Percentiles rank a stretch among this genome's conserved stretches.
Conservation (phyloP, 2,797 vertebrate genomes). For the Etheostoma perlongum region DNA sequence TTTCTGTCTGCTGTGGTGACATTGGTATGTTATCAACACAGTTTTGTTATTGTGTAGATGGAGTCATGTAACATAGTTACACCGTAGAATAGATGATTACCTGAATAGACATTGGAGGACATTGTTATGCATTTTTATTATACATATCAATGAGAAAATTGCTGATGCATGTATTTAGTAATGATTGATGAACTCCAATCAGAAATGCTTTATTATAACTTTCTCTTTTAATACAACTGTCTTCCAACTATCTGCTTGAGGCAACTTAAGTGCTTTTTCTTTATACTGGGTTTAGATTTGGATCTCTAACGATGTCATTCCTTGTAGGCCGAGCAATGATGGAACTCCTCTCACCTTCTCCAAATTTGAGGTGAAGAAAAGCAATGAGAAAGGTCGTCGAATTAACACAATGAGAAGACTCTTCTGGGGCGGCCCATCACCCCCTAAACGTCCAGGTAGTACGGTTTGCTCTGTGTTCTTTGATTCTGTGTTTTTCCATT, state of each 20-base stretch:
- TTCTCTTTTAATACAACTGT: background rate
- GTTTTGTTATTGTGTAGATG: background rate
- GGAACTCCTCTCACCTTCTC: constrained; percentile 76
- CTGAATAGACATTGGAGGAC: background rate
- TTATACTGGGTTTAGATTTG: background rate
- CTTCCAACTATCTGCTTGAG: background rate
- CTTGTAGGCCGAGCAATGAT: constrained; percentile 65
- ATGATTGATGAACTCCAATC: background rate
- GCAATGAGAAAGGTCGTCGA: constrained; percentile 77
- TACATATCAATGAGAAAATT: background rate
- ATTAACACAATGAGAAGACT: constrained; percentile 81
- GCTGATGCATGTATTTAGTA: background rate
- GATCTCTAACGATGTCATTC: constrained; percentile 18
- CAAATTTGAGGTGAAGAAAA: constrained; percentile 86
- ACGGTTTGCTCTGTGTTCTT: background rate
- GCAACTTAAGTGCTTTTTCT: background rate
- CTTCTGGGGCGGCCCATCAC: constrained; percentile 79
- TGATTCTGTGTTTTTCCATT: background rate
- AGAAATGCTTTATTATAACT: background rate
- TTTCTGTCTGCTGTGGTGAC: background rate
- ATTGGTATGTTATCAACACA: background rate
- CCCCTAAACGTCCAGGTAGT: constrained; percentile 79
- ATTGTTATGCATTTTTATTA: background rate
- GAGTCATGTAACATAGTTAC: background rate
- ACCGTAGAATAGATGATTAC: background rate